Percentiles rank a stretch among this genome's conserved stretches.
phyloP scores from a whole-genome alignment of 2,888 invertebrate genomes.

The Rhogogaster chlorosoma region DNA sequence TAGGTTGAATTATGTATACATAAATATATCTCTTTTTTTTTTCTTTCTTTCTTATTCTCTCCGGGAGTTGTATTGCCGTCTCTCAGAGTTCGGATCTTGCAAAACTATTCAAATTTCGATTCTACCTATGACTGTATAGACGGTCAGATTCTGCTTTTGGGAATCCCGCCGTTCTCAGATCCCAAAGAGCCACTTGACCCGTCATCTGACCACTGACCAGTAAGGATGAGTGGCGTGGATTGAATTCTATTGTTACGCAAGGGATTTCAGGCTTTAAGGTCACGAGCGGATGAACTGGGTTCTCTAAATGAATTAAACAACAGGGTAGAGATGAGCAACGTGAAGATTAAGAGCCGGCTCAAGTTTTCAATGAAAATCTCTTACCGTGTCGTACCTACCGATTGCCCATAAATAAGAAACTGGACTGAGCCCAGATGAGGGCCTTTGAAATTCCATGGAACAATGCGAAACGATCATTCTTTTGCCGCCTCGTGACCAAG shows the following conservation, averaged over 20 bases:
- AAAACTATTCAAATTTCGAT: background rate
- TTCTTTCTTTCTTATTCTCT: background rate
- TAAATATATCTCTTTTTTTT: background rate
- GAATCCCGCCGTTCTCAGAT: slow-evolving; percentile 78
- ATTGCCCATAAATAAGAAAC: slow-evolving; percentile 95
- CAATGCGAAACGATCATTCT: slow-evolving; percentile 91
- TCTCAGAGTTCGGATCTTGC: background rate
- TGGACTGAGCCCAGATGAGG: slow-evolving; percentile 82
- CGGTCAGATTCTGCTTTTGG: slow-evolving; percentile 79
- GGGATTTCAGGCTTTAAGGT: slow-evolving; percentile 78
- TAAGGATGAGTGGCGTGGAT: slow-evolving; percentile 78
- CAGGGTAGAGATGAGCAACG: background rate
- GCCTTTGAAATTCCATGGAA: slow-evolving; percentile 86
- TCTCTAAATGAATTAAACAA: slow-evolving; percentile 73
- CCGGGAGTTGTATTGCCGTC: background rate
- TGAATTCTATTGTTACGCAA: slow-evolving; percentile 80
- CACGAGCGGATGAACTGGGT: slow-evolving; percentile 79
- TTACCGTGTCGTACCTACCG: slow-evolving; percentile 78
- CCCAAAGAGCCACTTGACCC: slow-evolving; percentile 74
- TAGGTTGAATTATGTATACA: slow-evolving; percentile 2
- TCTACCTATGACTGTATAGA: slow-evolving; percentile 79
- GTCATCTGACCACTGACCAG: slow-evolving; percentile 45
- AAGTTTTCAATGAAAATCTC: background rate
- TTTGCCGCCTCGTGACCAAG: slow-evolving; percentile 92
- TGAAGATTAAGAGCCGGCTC: background rate